Percentiles rank a stretch among this genome's conserved stretches.
Conservation (phyloP, 2,113 vertebrate genomes). For the Zosterops hypoxanthus region DNA sequence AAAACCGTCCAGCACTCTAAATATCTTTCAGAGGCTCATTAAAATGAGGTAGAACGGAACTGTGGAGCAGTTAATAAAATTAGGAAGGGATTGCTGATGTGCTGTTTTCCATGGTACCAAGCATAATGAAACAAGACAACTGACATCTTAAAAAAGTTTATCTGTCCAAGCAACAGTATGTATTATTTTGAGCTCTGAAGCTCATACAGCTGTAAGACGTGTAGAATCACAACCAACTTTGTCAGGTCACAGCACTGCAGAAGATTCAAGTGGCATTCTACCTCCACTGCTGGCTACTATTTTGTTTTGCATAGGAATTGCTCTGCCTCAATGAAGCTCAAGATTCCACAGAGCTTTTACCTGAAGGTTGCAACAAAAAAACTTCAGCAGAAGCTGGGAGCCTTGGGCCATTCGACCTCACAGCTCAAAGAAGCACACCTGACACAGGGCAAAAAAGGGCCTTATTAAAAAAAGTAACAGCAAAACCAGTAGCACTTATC, state of each 20-base stretch:
- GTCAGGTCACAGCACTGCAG: background rate
- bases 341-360: background rate
- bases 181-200: background rate
- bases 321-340: background rate
- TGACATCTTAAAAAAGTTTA: background rate
- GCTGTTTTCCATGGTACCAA: background rate
- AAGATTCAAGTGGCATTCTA: background rate
- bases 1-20: background rate
- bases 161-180: background rate
- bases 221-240: background rate
- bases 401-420: background rate
- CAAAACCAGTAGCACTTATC: background rate
- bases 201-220: accelerated
- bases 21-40: background rate
- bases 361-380: background rate
- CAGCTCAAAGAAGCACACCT: background rate
- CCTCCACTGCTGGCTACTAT: background rate
- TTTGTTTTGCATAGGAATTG: background rate
- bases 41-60: conserved; percentile 1
- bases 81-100: background rate
- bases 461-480: background rate
- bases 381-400: background rate
- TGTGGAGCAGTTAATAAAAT: conserved; percentile 6
- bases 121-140: background rate
- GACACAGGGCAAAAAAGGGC: background rate